These are phyloP conservation scores for Lepidurus couesii DNA, from an alignment of 1,140 invertebrate species.

Conservation along the genomic window DNA sequence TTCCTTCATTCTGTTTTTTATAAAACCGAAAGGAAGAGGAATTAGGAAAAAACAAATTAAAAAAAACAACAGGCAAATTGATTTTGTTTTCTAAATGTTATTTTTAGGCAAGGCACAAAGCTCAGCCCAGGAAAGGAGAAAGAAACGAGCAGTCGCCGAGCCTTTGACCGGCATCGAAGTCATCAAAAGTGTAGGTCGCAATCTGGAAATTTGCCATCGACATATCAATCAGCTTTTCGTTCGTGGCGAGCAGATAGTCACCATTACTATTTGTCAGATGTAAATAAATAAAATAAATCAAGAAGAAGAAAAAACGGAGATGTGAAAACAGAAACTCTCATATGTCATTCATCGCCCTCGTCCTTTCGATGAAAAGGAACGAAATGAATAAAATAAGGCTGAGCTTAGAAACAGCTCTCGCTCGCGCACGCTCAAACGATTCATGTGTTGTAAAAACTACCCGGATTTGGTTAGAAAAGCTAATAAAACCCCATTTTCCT, in stretches of 20 bases:
- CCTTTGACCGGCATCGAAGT: neutral
- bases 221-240: conserved; percentile 73
- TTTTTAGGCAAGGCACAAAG: conserved; percentile 22
- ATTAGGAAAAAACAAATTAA: neutral
- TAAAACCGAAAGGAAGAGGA: neutral
- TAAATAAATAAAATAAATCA: neutral
- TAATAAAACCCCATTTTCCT: too few relatives aligned
- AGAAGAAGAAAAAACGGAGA: neutral
- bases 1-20: neutral
- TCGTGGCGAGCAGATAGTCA: conserved; percentile 75
- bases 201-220: conserved; percentile 61
- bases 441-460: too few relatives aligned
- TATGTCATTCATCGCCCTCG: neutral
- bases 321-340: neutral
- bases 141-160: neutral
- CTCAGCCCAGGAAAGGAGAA: conserved; percentile 21
- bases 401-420: too few relatives aligned
- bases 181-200: conserved; percentile 38
- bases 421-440: too few relatives aligned
- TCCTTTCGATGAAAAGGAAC: too few relatives aligned
- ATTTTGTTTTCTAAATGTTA: neutral
- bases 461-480: too few relatives aligned
- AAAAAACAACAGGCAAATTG: neutral
- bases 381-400: too few relatives aligned
- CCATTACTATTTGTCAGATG: conserved; percentile 44